These are phyloP conservation scores for Pachydiplax longipennis DNA, from an alignment of 2,888 invertebrate genomes.

Conservation along the genomic window DNA sequence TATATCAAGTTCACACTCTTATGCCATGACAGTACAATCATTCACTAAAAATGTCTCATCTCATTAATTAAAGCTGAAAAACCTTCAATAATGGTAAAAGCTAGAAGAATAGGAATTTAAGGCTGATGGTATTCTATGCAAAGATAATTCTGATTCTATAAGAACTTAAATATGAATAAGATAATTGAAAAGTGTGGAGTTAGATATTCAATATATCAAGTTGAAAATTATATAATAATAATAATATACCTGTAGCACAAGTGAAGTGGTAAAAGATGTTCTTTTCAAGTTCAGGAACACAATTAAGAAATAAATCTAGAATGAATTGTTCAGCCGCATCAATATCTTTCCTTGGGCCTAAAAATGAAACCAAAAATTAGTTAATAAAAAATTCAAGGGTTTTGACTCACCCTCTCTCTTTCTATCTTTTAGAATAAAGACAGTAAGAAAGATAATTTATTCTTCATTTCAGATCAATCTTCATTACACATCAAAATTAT, in stretches of 20 bases:
- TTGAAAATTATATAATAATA: too few species aligned
- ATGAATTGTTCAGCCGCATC: conserved; percentile 16
- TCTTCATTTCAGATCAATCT: too few species aligned
- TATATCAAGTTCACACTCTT: too few species aligned
- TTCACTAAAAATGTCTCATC: too few species aligned
- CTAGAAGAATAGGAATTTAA: too few species aligned
- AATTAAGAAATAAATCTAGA: conserved; percentile 3
- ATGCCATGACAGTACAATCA: too few species aligned
- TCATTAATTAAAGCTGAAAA: too few species aligned
- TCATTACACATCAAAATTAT: too few species aligned
- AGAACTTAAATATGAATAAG: neutral
- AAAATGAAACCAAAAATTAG: neutral
- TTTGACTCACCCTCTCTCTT: neutral
- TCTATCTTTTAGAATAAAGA: too few species aligned
- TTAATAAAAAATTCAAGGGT: neutral
- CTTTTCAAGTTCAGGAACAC: neutral
- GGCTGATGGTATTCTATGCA: neutral
- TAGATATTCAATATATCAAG: too few species aligned
- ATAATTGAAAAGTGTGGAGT: neutral
- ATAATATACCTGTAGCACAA: conserved; percentile 9
- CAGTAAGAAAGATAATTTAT: too few species aligned
- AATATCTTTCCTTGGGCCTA: conserved; percentile 4
- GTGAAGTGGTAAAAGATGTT: conserved; percentile 31
- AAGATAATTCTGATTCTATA: neutral
- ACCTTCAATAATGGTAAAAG: too few species aligned